phyloP scores from a whole-genome alignment of 92 coral and sea anemone species.

The Chrysogorgia sp. region DNA sequence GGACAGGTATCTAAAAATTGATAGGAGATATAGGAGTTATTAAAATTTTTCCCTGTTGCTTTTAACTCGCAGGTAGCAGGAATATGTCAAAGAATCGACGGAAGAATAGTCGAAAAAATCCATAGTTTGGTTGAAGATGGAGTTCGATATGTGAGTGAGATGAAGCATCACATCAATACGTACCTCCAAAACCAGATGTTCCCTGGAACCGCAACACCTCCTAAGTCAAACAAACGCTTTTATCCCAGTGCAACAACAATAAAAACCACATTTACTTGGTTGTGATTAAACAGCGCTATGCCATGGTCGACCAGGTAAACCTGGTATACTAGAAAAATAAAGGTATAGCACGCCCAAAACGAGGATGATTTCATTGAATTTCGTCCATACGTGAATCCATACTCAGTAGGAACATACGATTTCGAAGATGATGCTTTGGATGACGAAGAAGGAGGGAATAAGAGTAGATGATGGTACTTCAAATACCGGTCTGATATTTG shows the following conservation, averaged over 20 bases:
- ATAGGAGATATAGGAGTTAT: too few species aligned
- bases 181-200: constrained; percentile 33
- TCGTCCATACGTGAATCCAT: constrained; percentile 32
- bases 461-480: constrained; percentile 38
- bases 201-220: constrained; percentile 38
- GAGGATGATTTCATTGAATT: constrained; percentile 37
- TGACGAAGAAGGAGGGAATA: constrained; percentile 14
- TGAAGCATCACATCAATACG: constrained; percentile 41
- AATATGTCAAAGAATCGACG: constrained; percentile 60
- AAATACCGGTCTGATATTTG: constrained; percentile 50
- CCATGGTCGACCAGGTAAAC: constrained; percentile 40
- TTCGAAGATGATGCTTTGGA: constrained; percentile 16
- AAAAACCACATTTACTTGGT: constrained; percentile 57
- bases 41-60: too few species aligned
- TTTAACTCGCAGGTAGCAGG: constrained; percentile 44
- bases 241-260: constrained; percentile 50
- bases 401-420: neutral
- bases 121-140: constrained; percentile 52
- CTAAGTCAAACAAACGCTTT: constrained; percentile 48
- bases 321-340: constrained; percentile 37
- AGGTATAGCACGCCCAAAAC: constrained; percentile 29
- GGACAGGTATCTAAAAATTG: too few species aligned
- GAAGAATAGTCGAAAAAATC: constrained; percentile 48
- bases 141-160: constrained; percentile 49
- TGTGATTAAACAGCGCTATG: constrained; percentile 35